These are phyloP conservation scores for Dicaeum eximium DNA, from an alignment of 2,113 vertebrate genomes.

Conservation along the genomic window DNA sequence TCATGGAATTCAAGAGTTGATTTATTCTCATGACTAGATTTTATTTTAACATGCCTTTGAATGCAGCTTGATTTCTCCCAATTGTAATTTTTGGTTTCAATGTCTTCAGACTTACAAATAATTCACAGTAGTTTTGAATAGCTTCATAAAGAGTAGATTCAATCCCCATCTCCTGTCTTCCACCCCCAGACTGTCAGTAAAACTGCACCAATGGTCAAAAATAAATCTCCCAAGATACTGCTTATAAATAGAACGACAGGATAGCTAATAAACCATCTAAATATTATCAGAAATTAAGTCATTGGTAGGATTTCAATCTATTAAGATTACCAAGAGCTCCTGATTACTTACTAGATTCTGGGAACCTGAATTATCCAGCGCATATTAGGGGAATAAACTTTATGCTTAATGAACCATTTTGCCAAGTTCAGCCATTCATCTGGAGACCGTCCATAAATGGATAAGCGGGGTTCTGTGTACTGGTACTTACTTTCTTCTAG, in stretches of 20 bases:
- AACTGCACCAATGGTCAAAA: background rate
- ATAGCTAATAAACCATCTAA: background rate
- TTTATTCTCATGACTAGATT: background rate
- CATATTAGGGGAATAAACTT: slow-evolving; percentile 93
- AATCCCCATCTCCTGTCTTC: background rate
- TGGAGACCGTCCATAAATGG: slow-evolving; percentile 88
- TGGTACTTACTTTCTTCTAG: slow-evolving; percentile 97
- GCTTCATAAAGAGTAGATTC: background rate
- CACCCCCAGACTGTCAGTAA: background rate
- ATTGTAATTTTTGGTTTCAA: background rate
- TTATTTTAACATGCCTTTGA: background rate
- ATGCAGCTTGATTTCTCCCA: background rate
- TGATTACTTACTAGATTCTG: slow-evolving; percentile 91
- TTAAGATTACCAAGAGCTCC: background rate
- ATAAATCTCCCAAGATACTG: background rate
- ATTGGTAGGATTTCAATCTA: background rate
- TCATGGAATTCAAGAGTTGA: background rate
- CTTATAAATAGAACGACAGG: background rate
- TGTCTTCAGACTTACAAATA: background rate
- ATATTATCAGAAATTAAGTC: background rate
- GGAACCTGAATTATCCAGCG: slow-evolving; percentile 98
- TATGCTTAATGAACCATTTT: slow-evolving; percentile 93
- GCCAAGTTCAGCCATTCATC: slow-evolving; percentile 87
- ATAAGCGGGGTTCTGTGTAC: slow-evolving; percentile 91
- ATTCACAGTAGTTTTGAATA: background rate